These are phyloP conservation scores for Cryptus viduatorius DNA, from an alignment of 2,888 invertebrate species.

Conservation along the genomic window DNA sequence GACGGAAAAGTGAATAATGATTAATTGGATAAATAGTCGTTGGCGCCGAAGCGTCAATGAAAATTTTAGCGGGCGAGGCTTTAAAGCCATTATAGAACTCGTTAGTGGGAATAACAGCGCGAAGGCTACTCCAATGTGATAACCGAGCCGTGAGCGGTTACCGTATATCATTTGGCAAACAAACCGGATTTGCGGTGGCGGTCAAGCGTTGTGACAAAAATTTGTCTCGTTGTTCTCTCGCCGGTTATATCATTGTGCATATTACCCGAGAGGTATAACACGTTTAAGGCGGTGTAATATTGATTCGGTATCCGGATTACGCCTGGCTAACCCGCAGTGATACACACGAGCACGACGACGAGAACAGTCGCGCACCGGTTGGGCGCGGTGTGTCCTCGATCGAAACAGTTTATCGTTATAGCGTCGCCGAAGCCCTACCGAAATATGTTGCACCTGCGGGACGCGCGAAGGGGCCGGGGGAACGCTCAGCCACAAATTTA, in stretches of 20 bases:
- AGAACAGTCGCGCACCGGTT: conserved; percentile 25
- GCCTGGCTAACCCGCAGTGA: conserved; percentile 31
- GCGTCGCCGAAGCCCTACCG: conserved; percentile 60
- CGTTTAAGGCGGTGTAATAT: conserved; percentile 61
- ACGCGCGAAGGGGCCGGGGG: conserved; percentile 48
- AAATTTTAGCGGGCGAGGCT: neutral
- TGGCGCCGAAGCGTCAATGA: conserved; percentile 1
- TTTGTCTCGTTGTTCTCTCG: conserved; percentile 44
- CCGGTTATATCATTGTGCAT: conserved; percentile 35
- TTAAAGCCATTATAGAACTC: conserved; percentile 13
- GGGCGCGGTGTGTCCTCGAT: conserved; percentile 56
- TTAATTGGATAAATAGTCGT: neutral
- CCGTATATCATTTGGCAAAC: conserved; percentile 56
- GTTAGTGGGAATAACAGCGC: conserved; percentile 19
- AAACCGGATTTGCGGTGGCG: conserved; percentile 43
- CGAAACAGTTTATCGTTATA: conserved; percentile 65
- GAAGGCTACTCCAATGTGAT: conserved; percentile 2
- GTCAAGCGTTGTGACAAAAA: conserved; percentile 40
- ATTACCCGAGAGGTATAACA: conserved; percentile 44
- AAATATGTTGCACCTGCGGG: conserved; percentile 79
- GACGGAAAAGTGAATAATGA: neutral
- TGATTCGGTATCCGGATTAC: conserved; percentile 59
- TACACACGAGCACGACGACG: conserved; percentile 25
- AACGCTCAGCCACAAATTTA: conserved; percentile 78
- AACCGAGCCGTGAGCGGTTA: conserved; percentile 30